These are phyloP conservation scores for Achlya flavicornis DNA, from an alignment of 2,888 invertebrate genomes.

Conservation along the genomic window DNA sequence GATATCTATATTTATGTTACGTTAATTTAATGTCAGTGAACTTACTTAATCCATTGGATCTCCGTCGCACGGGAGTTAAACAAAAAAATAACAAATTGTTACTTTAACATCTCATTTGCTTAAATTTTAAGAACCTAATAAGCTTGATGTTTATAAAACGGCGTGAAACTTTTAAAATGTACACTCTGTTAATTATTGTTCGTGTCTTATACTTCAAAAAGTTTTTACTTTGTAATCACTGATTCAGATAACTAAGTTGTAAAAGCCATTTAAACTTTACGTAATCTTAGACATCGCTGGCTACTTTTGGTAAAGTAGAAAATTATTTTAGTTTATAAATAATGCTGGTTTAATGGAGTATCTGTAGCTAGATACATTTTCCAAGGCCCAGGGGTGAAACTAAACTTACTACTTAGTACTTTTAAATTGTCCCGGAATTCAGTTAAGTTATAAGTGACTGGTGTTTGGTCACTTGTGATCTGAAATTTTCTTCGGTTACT, in stretches of 20 bases:
- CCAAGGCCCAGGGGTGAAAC: not conserved
- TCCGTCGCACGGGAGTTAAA: too few relatives aligned
- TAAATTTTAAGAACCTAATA: too few relatives aligned
- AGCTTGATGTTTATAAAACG: too few relatives aligned
- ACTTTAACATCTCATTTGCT: too few relatives aligned
- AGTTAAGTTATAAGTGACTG: too few relatives aligned
- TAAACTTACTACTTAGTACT: not conserved
- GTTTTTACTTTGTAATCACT: constrained; percentile 39
- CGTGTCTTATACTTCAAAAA: constrained; percentile 24
- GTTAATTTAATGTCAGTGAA: too few relatives aligned
- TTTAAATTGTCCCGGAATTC: not conserved
- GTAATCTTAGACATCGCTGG: constrained; percentile 43
- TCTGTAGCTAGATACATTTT: not conserved
- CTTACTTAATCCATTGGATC: too few relatives aligned
- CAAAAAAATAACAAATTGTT: too few relatives aligned
- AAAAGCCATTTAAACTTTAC: constrained; percentile 59
- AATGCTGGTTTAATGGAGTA: constrained; percentile 22
- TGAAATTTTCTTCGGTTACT: too few relatives aligned
- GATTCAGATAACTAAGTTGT: constrained; percentile 48
- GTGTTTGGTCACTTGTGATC: too few relatives aligned
- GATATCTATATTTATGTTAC: too few relatives aligned
- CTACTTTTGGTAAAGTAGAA: constrained; percentile 32
- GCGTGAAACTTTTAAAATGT: constrained; percentile 10
- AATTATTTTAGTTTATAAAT: constrained; percentile 42
- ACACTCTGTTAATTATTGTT: constrained; percentile 7